phyloP scores from a whole-genome alignment of 2,797 vertebrate genomes.

The Pipistrellus pipistrellus region DNA sequence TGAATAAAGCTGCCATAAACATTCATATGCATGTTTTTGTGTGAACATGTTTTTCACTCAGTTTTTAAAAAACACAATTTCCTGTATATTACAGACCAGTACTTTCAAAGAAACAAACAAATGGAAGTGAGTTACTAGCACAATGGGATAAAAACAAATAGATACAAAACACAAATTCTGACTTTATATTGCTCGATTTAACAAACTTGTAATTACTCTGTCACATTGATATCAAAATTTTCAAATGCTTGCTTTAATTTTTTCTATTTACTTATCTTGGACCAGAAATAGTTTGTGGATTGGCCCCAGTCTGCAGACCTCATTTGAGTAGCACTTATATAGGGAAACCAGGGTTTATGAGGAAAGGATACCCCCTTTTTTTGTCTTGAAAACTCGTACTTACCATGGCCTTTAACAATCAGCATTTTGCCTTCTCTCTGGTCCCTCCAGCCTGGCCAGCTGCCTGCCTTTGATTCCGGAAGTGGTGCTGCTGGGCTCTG shows the following conservation, averaged over 20 bases:
- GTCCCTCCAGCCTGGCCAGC: neutral
- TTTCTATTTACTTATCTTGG: neutral
- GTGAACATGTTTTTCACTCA: neutral
- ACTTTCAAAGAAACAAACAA: neutral
- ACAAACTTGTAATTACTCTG: neutral
- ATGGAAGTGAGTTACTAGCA: neutral
- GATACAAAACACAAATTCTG: neutral
- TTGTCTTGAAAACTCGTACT: neutral
- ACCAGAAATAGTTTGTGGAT: neutral
- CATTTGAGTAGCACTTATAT: neutral
- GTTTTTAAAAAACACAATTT: neutral
- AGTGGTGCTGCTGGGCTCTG: neutral
- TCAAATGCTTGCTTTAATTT: conserved; percentile 8
- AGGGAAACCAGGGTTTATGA: neutral
- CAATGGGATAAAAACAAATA: conserved; percentile 9
- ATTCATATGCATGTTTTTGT: neutral
- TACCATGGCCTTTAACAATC: neutral
- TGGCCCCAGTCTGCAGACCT: neutral
- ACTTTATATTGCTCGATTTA: conserved; percentile 46
- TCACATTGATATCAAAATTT: conserved; percentile 13
- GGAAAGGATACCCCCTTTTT: neutral
- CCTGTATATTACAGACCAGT: neutral
- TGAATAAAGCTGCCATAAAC: neutral
- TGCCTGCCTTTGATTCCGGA: neutral
- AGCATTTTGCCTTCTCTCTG: neutral